A percentile compares a stretch with the other conserved stretches of the same genome.
Conservation (phyloP, 2,797 vertebrate genomes). For the Lophius americanus region DNA sequence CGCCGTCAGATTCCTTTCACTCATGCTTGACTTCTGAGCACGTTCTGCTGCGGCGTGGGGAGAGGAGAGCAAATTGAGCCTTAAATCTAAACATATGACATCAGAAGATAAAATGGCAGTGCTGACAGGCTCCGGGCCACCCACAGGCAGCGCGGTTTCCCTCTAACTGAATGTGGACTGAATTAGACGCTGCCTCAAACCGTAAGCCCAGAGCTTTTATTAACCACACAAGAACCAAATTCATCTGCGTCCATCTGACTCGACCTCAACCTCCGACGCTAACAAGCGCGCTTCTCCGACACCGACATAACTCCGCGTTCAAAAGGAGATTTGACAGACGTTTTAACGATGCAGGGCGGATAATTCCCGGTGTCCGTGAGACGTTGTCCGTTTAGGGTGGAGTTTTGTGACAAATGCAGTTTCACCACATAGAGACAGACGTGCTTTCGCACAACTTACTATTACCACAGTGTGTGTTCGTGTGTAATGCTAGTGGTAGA, state of each 20-base stretch:
- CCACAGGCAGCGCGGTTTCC: slow-evolving; percentile 53
- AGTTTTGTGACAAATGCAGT: slow-evolving; percentile 35
- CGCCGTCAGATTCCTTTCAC: slow-evolving; percentile 43
- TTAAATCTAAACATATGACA: slow-evolving; percentile 76
- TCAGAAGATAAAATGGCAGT: slow-evolving; percentile 69
- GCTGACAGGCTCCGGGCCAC: slow-evolving; percentile 63
- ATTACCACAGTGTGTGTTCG: slow-evolving; percentile 15
- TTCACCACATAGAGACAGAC: slow-evolving; percentile 12
- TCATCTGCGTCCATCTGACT: slow-evolving; percentile 50
- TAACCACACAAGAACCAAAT: slow-evolving; percentile 55
- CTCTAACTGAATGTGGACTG: slow-evolving; percentile 64
- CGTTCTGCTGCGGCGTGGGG: slow-evolving; percentile 39
- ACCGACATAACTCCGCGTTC: slow-evolving; percentile 58
- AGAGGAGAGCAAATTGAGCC: slow-evolving; percentile 67
- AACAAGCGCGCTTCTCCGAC: slow-evolving; percentile 57
- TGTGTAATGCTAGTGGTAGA: slow-evolving; percentile 15
- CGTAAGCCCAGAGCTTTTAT: slow-evolving; percentile 56
- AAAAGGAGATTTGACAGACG: slow-evolving; percentile 14
- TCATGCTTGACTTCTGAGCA: slow-evolving; percentile 50
- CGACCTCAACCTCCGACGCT: slow-evolving; percentile 68
- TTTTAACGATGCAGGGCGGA: slow-evolving; percentile 22
- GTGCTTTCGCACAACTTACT: slow-evolving; percentile 23
- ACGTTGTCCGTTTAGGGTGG: slow-evolving; percentile 37
- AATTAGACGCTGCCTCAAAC: slow-evolving; percentile 62
- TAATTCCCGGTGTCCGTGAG: slow-evolving; percentile 1